Evolutionary conservation across 2,113 vertebrate genomes (phyloP).

Genomic region (Phaetusa simplex): DNA sequence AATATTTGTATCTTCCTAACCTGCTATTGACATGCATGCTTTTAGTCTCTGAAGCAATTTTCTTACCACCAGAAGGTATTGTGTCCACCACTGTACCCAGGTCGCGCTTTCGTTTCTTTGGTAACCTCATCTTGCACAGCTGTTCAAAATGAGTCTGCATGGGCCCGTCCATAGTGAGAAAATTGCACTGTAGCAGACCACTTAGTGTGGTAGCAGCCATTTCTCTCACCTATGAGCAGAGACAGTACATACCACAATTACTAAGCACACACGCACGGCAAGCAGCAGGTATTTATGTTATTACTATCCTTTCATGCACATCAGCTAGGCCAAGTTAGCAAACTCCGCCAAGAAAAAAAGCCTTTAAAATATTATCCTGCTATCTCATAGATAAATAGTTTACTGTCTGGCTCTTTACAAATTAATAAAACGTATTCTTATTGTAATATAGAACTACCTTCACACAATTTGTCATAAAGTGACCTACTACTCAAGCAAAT

Average conservation of each 20-base stretch:
- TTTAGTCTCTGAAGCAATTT: neutral
- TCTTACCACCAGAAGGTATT: conserved; percentile 89
- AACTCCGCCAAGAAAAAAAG: neutral
- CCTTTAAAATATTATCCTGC: neutral
- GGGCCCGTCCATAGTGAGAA: conserved; percentile 87
- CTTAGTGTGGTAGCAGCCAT: conserved; percentile 96
- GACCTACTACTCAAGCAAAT: neutral
- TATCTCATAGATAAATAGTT: neutral
- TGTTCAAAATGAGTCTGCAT: conserved; percentile 95
- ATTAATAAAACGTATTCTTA: neutral
- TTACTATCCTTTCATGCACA: neutral
- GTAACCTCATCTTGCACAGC: conserved; percentile 92
- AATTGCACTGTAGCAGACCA: conserved; percentile 93
- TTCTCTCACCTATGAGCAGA: conserved; percentile 86
- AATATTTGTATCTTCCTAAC: neutral
- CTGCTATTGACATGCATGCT: neutral
- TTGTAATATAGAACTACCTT: neutral
- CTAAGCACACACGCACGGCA: neutral
- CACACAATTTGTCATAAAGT: neutral
- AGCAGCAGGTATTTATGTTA: neutral
- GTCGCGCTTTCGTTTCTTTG: conserved; percentile 89
- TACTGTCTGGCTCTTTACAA: neutral
- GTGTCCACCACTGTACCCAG: conserved; percentile 82
- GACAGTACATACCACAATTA: neutral
- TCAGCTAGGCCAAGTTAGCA: neutral